Evolutionary conservation across 1,140 invertebrate species (phyloP).

Genomic region (Zaprionus capensis): DNA sequence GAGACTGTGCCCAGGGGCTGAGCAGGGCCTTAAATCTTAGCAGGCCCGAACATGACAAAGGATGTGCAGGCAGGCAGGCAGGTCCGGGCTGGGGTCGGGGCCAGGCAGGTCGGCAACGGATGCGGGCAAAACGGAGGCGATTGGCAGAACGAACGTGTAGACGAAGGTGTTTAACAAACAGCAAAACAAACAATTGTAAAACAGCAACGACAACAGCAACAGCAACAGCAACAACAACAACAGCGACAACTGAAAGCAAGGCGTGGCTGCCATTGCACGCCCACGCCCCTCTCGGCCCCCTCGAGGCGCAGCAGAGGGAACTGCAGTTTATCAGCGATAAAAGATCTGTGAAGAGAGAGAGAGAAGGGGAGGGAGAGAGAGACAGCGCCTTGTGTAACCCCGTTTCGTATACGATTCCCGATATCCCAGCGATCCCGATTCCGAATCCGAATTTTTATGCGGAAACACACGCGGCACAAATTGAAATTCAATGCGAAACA

Average conservation of each 20-base stretch:
- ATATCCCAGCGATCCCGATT: not conserved
- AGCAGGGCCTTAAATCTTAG: slow-evolving; percentile 72
- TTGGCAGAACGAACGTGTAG: slow-evolving; percentile 70
- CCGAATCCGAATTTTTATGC: slow-evolving; percentile 68
- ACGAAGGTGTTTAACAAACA: slow-evolving; percentile 83
- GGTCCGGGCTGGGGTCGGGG: too few relatives aligned
- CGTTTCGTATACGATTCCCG: too few relatives aligned
- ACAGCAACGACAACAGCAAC: slow-evolving; percentile 57
- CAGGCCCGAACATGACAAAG: slow-evolving; percentile 78
- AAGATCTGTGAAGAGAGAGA: slow-evolving; percentile 58
- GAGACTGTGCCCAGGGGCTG: slow-evolving; percentile 36
- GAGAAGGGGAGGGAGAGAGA: slow-evolving; percentile 7
- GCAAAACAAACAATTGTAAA: slow-evolving; percentile 82
- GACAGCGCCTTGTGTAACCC: too few relatives aligned
- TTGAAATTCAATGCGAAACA: slow-evolving; percentile 80
- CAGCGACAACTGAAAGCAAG: slow-evolving; percentile 37
- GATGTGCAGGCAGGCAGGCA: slow-evolving; percentile 57
- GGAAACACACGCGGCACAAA: slow-evolving; percentile 71
- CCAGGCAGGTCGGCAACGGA: not conserved
- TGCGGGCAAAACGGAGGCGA: slow-evolving; percentile 61
- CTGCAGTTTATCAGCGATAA: slow-evolving; percentile 76
- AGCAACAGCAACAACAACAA: slow-evolving; percentile 22
- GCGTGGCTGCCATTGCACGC: slow-evolving; percentile 65
- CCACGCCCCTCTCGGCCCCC: slow-evolving; percentile 46
- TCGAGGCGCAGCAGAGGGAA: slow-evolving; percentile 24